Evolutionary conservation across 2,888 invertebrate species (phyloP).

Genomic region (Argynnis bischoffii): DNA sequence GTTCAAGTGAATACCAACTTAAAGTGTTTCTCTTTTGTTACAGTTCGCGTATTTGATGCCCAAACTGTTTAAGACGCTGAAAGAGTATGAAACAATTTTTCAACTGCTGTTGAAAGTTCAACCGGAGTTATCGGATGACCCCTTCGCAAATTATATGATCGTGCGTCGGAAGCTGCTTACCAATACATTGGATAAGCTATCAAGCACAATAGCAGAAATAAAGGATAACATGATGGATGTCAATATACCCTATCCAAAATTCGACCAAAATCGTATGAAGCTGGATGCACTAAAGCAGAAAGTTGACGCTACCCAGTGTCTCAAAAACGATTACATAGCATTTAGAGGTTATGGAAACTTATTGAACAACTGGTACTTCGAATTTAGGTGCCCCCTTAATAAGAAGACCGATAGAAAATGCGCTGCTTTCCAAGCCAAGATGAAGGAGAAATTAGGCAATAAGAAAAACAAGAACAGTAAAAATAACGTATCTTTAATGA

Average conservation of each 20-base stretch:
- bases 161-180: slow-evolving; percentile 65
- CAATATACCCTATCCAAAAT: slow-evolving; percentile 58
- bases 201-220: slow-evolving; percentile 83
- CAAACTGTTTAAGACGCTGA: slow-evolving; percentile 78
- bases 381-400: slow-evolving; percentile 67
- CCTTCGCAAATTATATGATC: slow-evolving; percentile 69
- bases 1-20: background rate
- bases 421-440: slow-evolving; percentile 54
- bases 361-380: slow-evolving; percentile 82
- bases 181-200: slow-evolving; percentile 68
- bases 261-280: slow-evolving; percentile 64
- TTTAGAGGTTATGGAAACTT: slow-evolving; percentile 82
- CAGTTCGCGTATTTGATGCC: slow-evolving; percentile 83
- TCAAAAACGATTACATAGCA: slow-evolving; percentile 84
- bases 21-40: slow-evolving; percentile 57
- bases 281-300: slow-evolving; percentile 62
- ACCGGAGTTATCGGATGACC: slow-evolving; percentile 68
- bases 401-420: slow-evolving; percentile 58
- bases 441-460: slow-evolving; percentile 56
- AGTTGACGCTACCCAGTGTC: slow-evolving; percentile 78
- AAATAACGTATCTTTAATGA: slow-evolving; percentile 40
- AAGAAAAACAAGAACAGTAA: slow-evolving; percentile 43
- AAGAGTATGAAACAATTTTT: slow-evolving; percentile 67
- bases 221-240: slow-evolving; percentile 67
- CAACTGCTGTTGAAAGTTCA: slow-evolving; percentile 60